Evolutionary conservation across 2,888 invertebrate genomes (phyloP).

Genomic region (Tetrapedia diversipes): DNA sequence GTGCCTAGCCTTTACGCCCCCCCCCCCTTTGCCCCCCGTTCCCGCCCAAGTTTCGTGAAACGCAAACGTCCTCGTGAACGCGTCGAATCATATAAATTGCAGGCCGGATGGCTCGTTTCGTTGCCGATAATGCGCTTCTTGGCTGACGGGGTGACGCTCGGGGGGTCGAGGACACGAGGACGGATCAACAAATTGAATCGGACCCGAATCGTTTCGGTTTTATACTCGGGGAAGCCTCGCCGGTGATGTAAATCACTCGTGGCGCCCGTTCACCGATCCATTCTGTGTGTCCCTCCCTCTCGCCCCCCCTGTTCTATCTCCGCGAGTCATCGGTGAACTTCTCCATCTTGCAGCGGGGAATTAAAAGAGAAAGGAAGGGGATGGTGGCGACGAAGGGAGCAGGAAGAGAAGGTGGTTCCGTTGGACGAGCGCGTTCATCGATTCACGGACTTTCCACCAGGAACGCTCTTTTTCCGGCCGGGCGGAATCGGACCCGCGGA

Average conservation of each 20-base stretch:
- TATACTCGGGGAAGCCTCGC: neutral
- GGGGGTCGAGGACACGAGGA: slow-evolving; percentile 27
- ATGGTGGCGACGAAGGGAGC: neutral
- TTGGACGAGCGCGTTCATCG: neutral
- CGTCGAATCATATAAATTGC: slow-evolving; percentile 48
- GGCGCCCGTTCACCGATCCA: slow-evolving; percentile 31
- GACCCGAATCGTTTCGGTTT: slow-evolving; percentile 43
- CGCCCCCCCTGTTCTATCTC: slow-evolving; percentile 30
- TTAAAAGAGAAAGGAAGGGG: neutral
- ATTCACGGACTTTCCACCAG: slow-evolving; percentile 8
- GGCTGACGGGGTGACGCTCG: slow-evolving; percentile 27
- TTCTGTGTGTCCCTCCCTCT: slow-evolving; percentile 31
- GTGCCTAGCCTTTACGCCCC: neutral
- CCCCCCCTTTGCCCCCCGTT: neutral
- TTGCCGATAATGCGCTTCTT: slow-evolving; percentile 15
- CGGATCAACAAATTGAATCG: slow-evolving; percentile 55
- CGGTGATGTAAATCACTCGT: slow-evolving; percentile 41
- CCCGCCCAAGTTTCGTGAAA: neutral
- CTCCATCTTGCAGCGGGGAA: neutral
- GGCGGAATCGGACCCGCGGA: slow-evolving; percentile 12
- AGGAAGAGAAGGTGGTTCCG: neutral
- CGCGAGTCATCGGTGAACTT: slow-evolving; percentile 34
- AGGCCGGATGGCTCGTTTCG: slow-evolving; percentile 14
- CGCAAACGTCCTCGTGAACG: slow-evolving; percentile 17
- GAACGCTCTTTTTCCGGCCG: neutral